These are phyloP conservation scores for Petrolisthes cinctipes DNA, from an alignment of 2,888 invertebrate species.

Conservation along the genomic window DNA sequence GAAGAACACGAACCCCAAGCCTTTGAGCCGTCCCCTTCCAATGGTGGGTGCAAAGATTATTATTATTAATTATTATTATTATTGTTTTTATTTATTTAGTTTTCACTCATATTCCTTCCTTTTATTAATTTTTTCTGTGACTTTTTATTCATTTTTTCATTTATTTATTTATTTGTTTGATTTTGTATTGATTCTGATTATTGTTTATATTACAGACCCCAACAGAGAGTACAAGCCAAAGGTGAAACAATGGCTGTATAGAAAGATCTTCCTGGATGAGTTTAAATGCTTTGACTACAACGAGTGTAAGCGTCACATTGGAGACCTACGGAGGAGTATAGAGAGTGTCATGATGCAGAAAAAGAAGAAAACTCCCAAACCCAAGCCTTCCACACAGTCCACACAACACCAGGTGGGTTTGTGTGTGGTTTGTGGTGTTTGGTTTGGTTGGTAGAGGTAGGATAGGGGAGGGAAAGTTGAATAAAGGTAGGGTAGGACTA, in stretches of 20 bases:
- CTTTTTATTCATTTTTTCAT: background rate
- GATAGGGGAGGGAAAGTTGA: too few species aligned
- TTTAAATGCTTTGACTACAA: conserved; percentile 59
- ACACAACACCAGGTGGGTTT: conserved; percentile 48
- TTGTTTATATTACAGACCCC: conserved; percentile 33
- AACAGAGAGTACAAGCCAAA: conserved; percentile 60
- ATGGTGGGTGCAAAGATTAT: conserved; percentile 38
- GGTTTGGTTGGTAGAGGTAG: background rate
- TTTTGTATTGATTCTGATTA: too few species aligned
- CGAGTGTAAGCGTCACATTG: conserved; percentile 57
- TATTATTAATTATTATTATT: too few species aligned
- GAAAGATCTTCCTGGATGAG: conserved; percentile 62
- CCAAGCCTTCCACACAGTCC: conserved; percentile 51
- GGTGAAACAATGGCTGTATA: conserved; percentile 64
- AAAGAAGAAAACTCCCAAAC: conserved; percentile 59
- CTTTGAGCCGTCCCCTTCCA: conserved; percentile 53
- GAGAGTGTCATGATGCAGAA: conserved; percentile 59
- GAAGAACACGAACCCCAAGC: conserved; percentile 64
- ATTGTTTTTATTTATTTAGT: background rate
- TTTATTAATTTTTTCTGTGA: background rate
- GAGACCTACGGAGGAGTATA: conserved; percentile 56
- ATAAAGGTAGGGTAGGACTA: too few species aligned
- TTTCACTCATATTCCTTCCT: background rate
- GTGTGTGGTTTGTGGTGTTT: background rate
- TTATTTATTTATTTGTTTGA: background rate